A percentile compares a stretch with the other conserved stretches of the same genome.
Evolutionary conservation across 1,140 invertebrate genomes (phyloP).

Genomic region (Papilio dardanus): DNA sequence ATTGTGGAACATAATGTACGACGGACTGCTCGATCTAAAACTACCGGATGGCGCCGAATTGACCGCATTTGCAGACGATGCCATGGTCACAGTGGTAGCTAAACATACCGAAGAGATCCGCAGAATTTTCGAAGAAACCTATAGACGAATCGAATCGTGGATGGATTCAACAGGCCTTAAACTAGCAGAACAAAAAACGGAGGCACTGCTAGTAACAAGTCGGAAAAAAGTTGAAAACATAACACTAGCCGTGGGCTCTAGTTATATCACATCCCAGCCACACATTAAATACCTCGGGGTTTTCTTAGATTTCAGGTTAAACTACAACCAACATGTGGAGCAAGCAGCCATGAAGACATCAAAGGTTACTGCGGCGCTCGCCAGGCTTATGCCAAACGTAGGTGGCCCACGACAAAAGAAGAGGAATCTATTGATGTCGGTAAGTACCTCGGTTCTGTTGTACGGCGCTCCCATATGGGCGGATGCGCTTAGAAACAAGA

Average conservation of each 20-base stretch:
- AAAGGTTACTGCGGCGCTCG: background rate
- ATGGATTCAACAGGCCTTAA: background rate
- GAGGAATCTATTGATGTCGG: background rate
- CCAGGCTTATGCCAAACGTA: background rate
- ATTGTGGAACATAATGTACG: constrained; percentile 2
- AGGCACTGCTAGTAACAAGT: too few relatives aligned
- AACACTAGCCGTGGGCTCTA: background rate
- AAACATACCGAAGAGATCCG: background rate
- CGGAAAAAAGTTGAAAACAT: background rate
- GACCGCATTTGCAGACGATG: too few relatives aligned
- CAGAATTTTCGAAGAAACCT: background rate
- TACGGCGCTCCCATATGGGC: background rate
- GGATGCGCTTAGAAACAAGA: background rate
- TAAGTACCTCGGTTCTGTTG: background rate
- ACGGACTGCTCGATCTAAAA: background rate
- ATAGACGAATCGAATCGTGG: background rate
- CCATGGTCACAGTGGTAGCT: background rate
- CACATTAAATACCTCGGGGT: background rate
- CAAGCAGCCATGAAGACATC: background rate
- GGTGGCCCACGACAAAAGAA: background rate
- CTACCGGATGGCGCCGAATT: background rate
- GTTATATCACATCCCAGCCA: background rate
- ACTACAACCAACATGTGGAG: background rate
- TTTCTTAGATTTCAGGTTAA: background rate
- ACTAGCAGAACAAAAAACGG: background rate